A percentile compares a stretch with the other conserved stretches of the same genome.
These are phyloP conservation scores for Caerostris extrusa DNA, from an alignment of 1,140 invertebrate species.

Conservation along the genomic window DNA sequence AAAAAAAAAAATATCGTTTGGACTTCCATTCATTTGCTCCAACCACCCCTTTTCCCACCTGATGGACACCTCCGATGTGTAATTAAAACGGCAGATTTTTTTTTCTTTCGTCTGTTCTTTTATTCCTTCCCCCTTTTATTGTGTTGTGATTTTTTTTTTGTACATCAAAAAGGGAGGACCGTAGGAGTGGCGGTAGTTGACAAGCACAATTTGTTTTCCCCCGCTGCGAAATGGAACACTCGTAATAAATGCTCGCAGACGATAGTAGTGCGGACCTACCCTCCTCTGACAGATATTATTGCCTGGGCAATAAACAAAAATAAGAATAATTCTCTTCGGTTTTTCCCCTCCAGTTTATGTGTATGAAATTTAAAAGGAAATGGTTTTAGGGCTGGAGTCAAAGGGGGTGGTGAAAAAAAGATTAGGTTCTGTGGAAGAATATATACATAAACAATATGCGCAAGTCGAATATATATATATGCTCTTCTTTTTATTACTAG, in stretches of 20 bases:
- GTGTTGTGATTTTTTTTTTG: not conserved
- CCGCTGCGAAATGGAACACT: constrained; percentile 53
- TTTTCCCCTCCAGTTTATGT: constrained; percentile 11
- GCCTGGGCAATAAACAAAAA: constrained; percentile 57
- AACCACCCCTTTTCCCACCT: constrained; percentile 24
- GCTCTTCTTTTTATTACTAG: constrained; percentile 20
- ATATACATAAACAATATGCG: not conserved
- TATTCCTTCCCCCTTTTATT: not conserved
- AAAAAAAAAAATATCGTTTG: not conserved
- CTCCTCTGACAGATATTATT: constrained; percentile 65
- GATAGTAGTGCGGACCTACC: constrained; percentile 26
- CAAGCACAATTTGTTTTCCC: constrained; percentile 66
- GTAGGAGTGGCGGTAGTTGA: constrained; percentile 45
- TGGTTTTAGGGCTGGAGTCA: not conserved
- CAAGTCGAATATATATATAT: constrained; percentile 15
- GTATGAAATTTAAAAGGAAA: constrained; percentile 46
- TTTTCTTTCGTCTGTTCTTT: not conserved
- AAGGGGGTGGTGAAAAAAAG: not conserved
- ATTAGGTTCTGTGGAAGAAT: not conserved
- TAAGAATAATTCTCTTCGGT: constrained; percentile 29
- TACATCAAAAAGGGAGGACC: constrained; percentile 37
- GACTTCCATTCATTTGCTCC: constrained; percentile 13
- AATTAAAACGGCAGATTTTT: constrained; percentile 47
- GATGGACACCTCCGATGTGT: constrained; percentile 21
- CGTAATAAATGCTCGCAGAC: constrained; percentile 60